Evolutionary conservation across 1,140 invertebrate species (phyloP).

Genomic region (Portunus trituberculatus): DNA sequence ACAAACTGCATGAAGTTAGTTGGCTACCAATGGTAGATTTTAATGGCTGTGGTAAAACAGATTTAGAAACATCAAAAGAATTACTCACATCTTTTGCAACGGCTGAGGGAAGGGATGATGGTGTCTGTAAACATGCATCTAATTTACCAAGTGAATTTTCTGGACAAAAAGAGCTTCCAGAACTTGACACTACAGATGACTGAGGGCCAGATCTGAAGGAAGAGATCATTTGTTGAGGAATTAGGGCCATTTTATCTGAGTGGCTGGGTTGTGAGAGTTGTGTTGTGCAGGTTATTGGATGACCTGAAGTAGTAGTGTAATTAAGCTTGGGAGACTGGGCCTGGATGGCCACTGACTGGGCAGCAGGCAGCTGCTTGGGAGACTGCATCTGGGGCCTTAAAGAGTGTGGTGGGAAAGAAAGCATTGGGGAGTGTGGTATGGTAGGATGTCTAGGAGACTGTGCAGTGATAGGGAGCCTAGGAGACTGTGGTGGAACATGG

Average conservation of each 20-base stretch:
- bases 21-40: constrained; percentile 43
- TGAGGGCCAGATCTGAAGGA: neutral
- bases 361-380: neutral
- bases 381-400: neutral
- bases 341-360: constrained; percentile 14
- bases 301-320: neutral
- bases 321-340: constrained; percentile 41
- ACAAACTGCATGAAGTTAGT: constrained; percentile 5
- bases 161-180: constrained; percentile 25
- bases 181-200: neutral
- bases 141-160: constrained; percentile 52
- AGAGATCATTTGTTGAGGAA: neutral
- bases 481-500: neutral
- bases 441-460: neutral
- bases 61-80: constrained; percentile 57
- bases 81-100: constrained; percentile 46
- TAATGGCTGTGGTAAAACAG: constrained; percentile 58
- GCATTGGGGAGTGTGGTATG: neutral
- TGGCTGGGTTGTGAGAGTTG: neutral
- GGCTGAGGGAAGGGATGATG: constrained; percentile 39
- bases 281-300: neutral
- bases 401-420: neutral
- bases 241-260: neutral
- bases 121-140: constrained; percentile 65
- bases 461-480: neutral